These are phyloP conservation scores for Pseudomugil tenellus DNA, from an alignment of 2,797 vertebrate genomes.

Conservation along the genomic window DNA sequence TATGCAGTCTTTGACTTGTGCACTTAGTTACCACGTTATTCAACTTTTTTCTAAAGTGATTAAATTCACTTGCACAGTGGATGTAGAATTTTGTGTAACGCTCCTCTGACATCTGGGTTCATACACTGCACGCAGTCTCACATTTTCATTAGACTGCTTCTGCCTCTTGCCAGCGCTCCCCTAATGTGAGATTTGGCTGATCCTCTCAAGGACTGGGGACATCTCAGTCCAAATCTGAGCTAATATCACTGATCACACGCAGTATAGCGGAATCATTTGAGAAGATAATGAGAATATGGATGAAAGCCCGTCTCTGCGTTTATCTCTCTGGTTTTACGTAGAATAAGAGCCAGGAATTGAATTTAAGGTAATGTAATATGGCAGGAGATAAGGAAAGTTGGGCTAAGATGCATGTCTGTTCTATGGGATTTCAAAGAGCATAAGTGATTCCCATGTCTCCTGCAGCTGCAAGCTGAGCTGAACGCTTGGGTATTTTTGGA, in stretches of 20 bases:
- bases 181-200: slow-evolving; percentile 51
- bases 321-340: slow-evolving; percentile 39
- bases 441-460: slow-evolving; percentile 39
- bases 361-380: slow-evolving; percentile 49
- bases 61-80: not conserved
- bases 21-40: not conserved
- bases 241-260: slow-evolving; percentile 64
- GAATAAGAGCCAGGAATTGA: slow-evolving; percentile 35
- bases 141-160: slow-evolving; percentile 6
- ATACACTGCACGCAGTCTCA: not conserved
- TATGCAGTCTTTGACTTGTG: not conserved
- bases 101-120: slow-evolving; percentile 6
- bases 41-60: not conserved
- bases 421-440: slow-evolving; percentile 33
- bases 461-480: slow-evolving; percentile 20
- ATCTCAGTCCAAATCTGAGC: slow-evolving; percentile 34
- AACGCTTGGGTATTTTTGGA: slow-evolving; percentile 54
- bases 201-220: slow-evolving; percentile 23
- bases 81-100: slow-evolving; percentile 8
- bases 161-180: slow-evolving; percentile 25
- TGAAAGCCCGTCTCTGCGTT: slow-evolving; percentile 37
- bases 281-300: slow-evolving; percentile 55
- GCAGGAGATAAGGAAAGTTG: slow-evolving; percentile 12
- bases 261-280: slow-evolving; percentile 46
- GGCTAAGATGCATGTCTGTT: slow-evolving; percentile 12